Conservation (phyloP, 2,113 vertebrate species). For the Dipodomys ordii region DNA sequence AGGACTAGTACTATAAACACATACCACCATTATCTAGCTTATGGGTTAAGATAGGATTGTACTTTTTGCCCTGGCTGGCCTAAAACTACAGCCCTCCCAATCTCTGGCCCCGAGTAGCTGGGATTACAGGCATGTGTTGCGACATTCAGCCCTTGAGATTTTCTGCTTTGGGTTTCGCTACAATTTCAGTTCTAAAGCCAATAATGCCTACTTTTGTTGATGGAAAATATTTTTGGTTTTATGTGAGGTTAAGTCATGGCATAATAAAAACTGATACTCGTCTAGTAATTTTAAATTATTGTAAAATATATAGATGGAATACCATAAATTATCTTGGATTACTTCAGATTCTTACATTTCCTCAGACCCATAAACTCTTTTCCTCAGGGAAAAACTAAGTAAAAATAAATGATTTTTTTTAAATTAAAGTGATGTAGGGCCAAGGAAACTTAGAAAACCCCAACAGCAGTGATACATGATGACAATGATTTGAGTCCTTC, state of each 20-base stretch:
- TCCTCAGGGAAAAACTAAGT: background rate
- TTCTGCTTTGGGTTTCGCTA: background rate
- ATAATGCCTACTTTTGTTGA: background rate
- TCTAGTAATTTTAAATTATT: background rate
- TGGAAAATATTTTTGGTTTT: background rate
- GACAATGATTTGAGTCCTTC: background rate
- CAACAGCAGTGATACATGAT: background rate
- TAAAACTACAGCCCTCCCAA: too few species aligned
- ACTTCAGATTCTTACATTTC: background rate
- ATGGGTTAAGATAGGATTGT: too few species aligned
- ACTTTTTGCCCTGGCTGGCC: too few species aligned
- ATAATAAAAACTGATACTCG: background rate
- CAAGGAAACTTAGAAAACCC: background rate
- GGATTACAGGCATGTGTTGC: too few species aligned
- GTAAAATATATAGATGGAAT: background rate
- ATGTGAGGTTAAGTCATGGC: background rate
- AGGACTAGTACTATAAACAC: too few species aligned
- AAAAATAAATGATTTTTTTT: background rate
- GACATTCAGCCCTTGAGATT: background rate
- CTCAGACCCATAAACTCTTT: background rate
- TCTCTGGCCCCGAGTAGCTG: too few species aligned
- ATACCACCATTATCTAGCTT: too few species aligned
- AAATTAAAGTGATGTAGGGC: background rate
- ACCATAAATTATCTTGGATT: background rate
- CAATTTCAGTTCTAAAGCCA: conserved; percentile 18